These are phyloP conservation scores for Notodonta ziczac DNA, from an alignment of 2,888 invertebrate genomes.

Conservation along the genomic window DNA sequence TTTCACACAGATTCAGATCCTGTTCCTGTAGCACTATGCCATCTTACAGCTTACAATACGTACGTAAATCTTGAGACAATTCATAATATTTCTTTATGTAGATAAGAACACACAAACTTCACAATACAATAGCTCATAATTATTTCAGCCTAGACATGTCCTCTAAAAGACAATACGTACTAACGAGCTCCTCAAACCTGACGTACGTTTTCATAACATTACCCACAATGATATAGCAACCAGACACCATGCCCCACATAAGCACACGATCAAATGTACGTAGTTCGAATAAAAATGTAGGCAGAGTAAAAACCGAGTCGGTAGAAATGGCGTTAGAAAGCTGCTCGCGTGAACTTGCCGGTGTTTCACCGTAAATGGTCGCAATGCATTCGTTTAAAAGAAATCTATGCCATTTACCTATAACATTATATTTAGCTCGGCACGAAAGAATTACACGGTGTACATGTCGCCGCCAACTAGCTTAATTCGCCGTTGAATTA, in stretches of 20 bases:
- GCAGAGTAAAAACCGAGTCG: constrained; percentile 6
- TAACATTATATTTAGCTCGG: background rate
- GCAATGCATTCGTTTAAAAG: constrained; percentile 11
- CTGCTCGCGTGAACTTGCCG: constrained; percentile 11
- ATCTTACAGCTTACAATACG: background rate
- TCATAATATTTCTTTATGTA: background rate
- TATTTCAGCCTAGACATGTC: background rate
- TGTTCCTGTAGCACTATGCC: too few relatives aligned
- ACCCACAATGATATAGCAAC: constrained; percentile 20
- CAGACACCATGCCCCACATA: constrained; percentile 24
- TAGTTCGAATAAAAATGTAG: constrained; percentile 16
- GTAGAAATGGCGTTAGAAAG: constrained; percentile 25
- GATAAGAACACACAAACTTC: background rate
- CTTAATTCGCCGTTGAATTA: too few relatives aligned
- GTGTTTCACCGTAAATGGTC: constrained; percentile 17
- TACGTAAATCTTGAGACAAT: too few relatives aligned
- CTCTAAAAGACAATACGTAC: background rate
- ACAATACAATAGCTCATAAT: constrained; percentile 11
- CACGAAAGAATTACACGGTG: background rate
- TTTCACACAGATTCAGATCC: too few relatives aligned
- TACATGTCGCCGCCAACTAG: too few relatives aligned
- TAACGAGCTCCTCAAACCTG: constrained; percentile 3
- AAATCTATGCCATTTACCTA: constrained; percentile 15
- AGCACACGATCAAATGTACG: constrained; percentile 16
- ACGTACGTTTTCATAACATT: constrained; percentile 13